These are phyloP conservation scores for Drosophila sp. DNA, from an alignment of 1,140 invertebrate genomes.

Conservation along the genomic window DNA sequence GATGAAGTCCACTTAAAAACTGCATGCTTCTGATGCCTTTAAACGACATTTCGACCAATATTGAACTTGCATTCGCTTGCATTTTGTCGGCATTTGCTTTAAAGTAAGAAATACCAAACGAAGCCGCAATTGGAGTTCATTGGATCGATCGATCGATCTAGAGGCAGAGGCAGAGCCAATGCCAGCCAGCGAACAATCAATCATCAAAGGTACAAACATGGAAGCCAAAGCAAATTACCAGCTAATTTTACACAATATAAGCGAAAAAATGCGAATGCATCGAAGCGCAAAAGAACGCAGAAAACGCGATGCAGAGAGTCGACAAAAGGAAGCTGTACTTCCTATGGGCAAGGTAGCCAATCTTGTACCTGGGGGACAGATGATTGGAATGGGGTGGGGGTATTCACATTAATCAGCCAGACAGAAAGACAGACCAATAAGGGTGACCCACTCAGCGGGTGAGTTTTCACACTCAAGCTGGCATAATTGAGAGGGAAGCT, in stretches of 20 bases:
- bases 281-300: slow-evolving; percentile 31
- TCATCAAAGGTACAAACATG: slow-evolving; percentile 40
- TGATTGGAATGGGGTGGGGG: background rate
- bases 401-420: slow-evolving; percentile 31
- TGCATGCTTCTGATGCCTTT: slow-evolving; percentile 44
- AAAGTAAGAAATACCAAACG: slow-evolving; percentile 58
- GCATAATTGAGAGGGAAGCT: slow-evolving; percentile 52
- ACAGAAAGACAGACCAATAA: background rate
- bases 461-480: slow-evolving; percentile 63
- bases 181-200: slow-evolving; percentile 46
- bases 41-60: slow-evolving; percentile 43
- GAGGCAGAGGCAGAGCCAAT: background rate
- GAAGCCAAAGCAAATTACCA: slow-evolving; percentile 62
- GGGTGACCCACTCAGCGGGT: slow-evolving; percentile 36
- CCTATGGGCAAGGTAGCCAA: slow-evolving; percentile 32
- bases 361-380: slow-evolving; percentile 20
- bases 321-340: slow-evolving; percentile 63
- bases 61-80: slow-evolving; percentile 23
- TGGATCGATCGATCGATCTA: slow-evolving; percentile 49
- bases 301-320: slow-evolving; percentile 21
- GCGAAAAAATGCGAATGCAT: slow-evolving; percentile 55
- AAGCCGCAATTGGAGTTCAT: slow-evolving; percentile 42
- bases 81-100: slow-evolving; percentile 60
- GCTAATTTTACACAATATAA: slow-evolving; percentile 60
- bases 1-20: slow-evolving; percentile 30